Base-by-base conservation (phyloP, 2,888 invertebrate species). In the Tenthredo amoena region DNA sequence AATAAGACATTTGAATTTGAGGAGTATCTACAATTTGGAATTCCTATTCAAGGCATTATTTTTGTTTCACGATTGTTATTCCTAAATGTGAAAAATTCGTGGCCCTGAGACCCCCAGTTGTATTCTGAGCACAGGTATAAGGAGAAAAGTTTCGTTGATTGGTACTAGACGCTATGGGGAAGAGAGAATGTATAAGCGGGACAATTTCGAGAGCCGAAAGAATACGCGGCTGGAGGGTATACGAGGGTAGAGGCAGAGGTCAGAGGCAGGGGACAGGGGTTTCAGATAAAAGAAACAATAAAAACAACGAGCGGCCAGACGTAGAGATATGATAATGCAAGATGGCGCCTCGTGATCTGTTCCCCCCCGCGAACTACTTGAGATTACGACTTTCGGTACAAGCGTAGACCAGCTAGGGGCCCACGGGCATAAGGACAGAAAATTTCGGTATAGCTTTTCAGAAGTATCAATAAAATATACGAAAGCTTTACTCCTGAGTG, bases 271-370 rank as follows among this genome's bases (percentile, higher is more conserved):
- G 76, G 47, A 15, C 18, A 47, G 47, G n/a, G 34, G 18, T n/a
- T 55, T 37, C 18, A 58, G 65, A 83, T 83, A 83, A 83, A 83
- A 83, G 83, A 83, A 68, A 71, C 83, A 83, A 83, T 83, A 83
- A 83, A 83, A 83, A 65, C 83, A 83, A 68, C 68, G 83, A 71
- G 31, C 62, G 81, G 31, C 18, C 68, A 83, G 47, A 83, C 83
- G 31, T 18, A n/a, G 47, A 83, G 83, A 43, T 83, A 83, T 83
- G 83, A 83, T 83, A 83, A 83, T 83, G 71, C 83, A 83, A 83
- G 71, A 83, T 83, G 83, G 83, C 83, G 83, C 65, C 83, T 83
- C 68, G 83, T 83, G 83, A 83, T 83, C 83, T 71, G 26, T 50
- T 65, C 47, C 68, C 18, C 47, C 40, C 26, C 43, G 43, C 50